Evolutionary conservation across 2,888 invertebrate genomes (phyloP), one percentile per base, ranked within the genome.

Genomic region (Patella caerulea): DNA sequence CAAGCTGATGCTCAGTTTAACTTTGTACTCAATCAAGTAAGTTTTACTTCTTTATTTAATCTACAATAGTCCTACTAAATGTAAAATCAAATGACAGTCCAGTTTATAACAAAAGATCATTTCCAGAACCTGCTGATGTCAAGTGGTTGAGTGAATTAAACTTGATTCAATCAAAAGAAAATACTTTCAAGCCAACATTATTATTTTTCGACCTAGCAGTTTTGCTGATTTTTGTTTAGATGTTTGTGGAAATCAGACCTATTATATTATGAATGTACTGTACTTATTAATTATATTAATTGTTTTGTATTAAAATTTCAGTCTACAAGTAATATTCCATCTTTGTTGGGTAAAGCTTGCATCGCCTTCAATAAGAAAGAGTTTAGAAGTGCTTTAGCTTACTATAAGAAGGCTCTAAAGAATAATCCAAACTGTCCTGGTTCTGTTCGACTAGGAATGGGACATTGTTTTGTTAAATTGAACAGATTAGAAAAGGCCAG

Each of bases 1-100:
- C 99, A 99, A 92, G 99, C 99, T 0, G 99, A 99, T 94, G 97
- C 98, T 0, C 99, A 99, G 92, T 99, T 99, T 91, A 99, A 99
- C 93, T 99, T 99, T 92, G 99, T 99, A 0, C 93, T 99, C 55
- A 98, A 98, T 92, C 92, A 92, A 88, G 92, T 92, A 83, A 78
- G 75, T 75, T 19, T 11, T 34, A 17, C 5, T 34, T 45, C 45
- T 45, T 45, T 45, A 9, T 45, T 5, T 5, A 45, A 45, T 45
- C 34, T 45, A 45, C 34, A 45, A 5, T 45, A 45, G 34, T 4
- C 45, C 45, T 9, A 45, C 45, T 45, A 45, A 45, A 45, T 45
- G 7, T 9, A 45, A 29, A 29, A 2, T 2, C 1, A 29, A 29
- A 29, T 29, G 29, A 34, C 34, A 34, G 3, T 0, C 34, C 2